Evolutionary conservation across 2,797 vertebrate genomes (phyloP), one percentile per base, ranked within the genome.

Genomic region (Mus spretus): DNA sequence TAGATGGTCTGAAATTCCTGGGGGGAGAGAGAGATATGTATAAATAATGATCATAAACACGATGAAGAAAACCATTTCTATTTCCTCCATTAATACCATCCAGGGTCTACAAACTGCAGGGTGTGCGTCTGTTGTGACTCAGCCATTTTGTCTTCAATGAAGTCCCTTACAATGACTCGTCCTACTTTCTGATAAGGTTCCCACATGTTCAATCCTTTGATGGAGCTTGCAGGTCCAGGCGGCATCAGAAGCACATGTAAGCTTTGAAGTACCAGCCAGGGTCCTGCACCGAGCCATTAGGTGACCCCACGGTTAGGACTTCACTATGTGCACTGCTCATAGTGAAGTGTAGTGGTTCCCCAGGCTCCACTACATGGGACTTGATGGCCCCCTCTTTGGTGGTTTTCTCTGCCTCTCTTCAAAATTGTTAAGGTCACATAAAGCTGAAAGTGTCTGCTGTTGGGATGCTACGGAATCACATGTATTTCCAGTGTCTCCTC

Each of bases 321-420:
- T 79, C 63, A 22, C 55, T 34, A 40, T 17, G 12, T 37, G 15
- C 65, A 2, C 13, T 70, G 37, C n/a, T n/a, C n/a, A n/a, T n/a
- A n/a, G n/a, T n/a, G n/a, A n/a, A n/a, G n/a, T n/a, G n/a, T n/a
- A n/a, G n/a, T n/a, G n/a, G 31, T 80, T 12, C 47, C 50, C 57
- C 6, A 26, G 63, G 24, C 4, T 94, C 10, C 40, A 24, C 10
- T 72, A 34, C 34, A 37, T 24, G 37, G 26, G 26, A 50, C 0
- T 10, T 22, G n/a, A 7, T 22, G 6, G 53, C 6, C 2, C 47
- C 44, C 31, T 6, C 22, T 5, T 50, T 44, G 17, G 1, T 61
- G 37, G 5, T n/a, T 83, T 92, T 86, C 61, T 91, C 15, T 31
- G 22, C 22, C 65, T 50, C 90, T 63, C 53, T 92, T 81, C 63